These are phyloP conservation scores for Crotalus helleri DNA, from an alignment of 2,113 vertebrate species.

Conservation along the genomic window DNA sequence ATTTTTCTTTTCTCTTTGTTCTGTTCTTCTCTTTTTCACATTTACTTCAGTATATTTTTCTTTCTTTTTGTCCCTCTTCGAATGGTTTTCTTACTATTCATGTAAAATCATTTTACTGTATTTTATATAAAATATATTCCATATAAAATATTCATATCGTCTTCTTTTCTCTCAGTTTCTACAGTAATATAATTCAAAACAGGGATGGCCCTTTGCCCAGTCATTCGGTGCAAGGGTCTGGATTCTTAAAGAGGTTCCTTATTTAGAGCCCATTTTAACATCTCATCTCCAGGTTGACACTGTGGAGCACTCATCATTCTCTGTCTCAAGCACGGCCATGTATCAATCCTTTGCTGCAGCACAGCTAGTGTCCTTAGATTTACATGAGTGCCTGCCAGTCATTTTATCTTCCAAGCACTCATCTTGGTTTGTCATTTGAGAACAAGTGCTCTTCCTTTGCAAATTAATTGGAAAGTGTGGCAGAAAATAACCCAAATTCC, in stretches of 20 bases:
- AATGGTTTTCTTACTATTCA: not conserved
- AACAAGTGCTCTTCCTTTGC: conserved; percentile 4
- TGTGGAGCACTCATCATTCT: conserved; percentile 1
- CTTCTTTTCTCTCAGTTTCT: conserved; percentile 16
- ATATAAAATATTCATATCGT: not conserved
- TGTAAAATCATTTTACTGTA: not conserved
- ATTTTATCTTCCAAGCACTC: conserved; percentile 1
- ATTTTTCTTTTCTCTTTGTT: not conserved
- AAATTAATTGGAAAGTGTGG: conserved; percentile 29
- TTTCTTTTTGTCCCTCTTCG: not conserved
- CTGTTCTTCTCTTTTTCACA: not conserved
- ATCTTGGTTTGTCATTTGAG: conserved; percentile 6
- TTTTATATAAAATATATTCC: not conserved
- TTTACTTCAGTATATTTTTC: not conserved
- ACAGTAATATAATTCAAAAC: conserved; percentile 38
- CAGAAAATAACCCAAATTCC: conserved; percentile 8
- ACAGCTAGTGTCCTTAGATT: not conserved
- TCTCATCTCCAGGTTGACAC: conserved; percentile 26
- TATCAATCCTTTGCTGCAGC: not conserved
- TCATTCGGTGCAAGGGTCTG: conserved; percentile 24
- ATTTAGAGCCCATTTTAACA: conserved; percentile 12
- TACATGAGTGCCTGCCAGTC: conserved; percentile 3
- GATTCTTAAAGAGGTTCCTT: conserved; percentile 12
- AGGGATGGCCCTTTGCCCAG: conserved; percentile 24
- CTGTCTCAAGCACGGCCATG: conserved; percentile 1